Base-by-base conservation (phyloP, 2,888 invertebrate species). In the Synergus japonicus region DNA sequence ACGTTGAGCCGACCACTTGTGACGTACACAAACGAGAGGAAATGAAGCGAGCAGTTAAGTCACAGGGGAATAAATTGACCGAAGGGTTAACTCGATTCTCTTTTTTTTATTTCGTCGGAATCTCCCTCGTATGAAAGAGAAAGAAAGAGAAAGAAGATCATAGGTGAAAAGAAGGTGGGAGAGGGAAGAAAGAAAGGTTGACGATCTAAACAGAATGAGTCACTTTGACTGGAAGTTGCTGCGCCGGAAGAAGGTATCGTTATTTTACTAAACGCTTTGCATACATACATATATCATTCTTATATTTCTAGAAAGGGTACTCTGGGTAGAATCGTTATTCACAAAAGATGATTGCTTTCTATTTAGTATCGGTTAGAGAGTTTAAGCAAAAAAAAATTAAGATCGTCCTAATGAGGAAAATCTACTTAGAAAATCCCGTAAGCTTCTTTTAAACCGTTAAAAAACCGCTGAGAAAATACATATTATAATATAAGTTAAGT, bases 221-320 rank as follows among this genome's bases (percentile, higher is more conserved):
- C 91, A 92, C 86, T 92, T 92, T 85, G 92, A 92, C 86, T 92
- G 92, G 92, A 92, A 90, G 85, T 87, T 92, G 85, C 86, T 92
- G 82, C 90, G 92, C 85, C 90, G 92, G 86, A 92, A 92, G 86
- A 92, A 92, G 92, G 92, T 92, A 66, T 66, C 54, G 65, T 43
- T 18, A 58, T 76, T 60, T 58, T 37, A 44, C 76, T 76, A 76
- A 63, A 65, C 13, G 46, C 41, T 77, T 77, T 54, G 66, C 54
- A 66, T 66, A 67, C 66, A 43, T 65, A 37, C 54, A 49, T 58
- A 37, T 37, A 37, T 37, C 7, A 37, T 22, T 66, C n/a, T 41
- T 65, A 54, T 65, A 54, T 73, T 73, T 2, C 46, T 69, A 18
- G 41, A 37, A 73, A 54, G n/a, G 8, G 29, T 49, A 15, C 43